A percentile compares a stretch with the other conserved stretches of the same genome.
Conservation (phyloP, 2,888 invertebrate species). For the Hemistola chrysoprasaria region DNA sequence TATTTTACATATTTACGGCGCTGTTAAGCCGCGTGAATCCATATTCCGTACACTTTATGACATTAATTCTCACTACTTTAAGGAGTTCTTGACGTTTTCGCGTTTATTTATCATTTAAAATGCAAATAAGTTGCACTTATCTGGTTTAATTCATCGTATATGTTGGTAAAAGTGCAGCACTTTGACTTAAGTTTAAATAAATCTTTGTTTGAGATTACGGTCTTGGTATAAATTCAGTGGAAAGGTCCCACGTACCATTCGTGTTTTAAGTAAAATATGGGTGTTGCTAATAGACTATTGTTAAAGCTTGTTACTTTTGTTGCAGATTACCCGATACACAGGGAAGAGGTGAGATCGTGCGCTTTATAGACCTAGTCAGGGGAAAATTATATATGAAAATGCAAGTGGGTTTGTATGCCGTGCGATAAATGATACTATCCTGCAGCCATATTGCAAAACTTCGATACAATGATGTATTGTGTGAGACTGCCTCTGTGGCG, state of each 20-base stretch:
- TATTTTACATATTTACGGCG: constrained; percentile 12
- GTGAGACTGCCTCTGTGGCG: no score
- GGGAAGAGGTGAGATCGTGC: constrained; percentile 26
- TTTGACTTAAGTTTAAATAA: constrained; percentile 4
- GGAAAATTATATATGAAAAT: constrained; percentile 13
- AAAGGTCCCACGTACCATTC: constrained; percentile 2
- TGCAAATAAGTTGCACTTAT: constrained; percentile 8
- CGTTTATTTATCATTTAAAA: constrained; percentile 7
- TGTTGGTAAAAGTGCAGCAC: not conserved
- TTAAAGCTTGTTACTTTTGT: constrained; percentile 57
- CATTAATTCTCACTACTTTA: constrained; percentile 3
- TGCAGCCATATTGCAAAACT: no score
- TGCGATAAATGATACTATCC: not conserved
- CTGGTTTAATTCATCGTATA: constrained; percentile 23
- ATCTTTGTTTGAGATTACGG: not conserved
- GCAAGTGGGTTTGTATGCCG: constrained; percentile 10
- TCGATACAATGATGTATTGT: no score
- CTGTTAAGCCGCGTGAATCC: constrained; percentile 2
- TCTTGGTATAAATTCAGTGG: not conserved
- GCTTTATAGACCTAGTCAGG: constrained; percentile 11
- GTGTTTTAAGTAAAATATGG: constrained; percentile 37
- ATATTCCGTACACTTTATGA: constrained; percentile 2
- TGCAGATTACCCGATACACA: constrained; percentile 57
- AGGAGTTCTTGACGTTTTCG: constrained; percentile 3
- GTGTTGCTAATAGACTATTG: constrained; percentile 56